These are phyloP conservation scores for Oxyura jamaicensis DNA, from an alignment of 2,113 vertebrate genomes.

Conservation along the genomic window DNA sequence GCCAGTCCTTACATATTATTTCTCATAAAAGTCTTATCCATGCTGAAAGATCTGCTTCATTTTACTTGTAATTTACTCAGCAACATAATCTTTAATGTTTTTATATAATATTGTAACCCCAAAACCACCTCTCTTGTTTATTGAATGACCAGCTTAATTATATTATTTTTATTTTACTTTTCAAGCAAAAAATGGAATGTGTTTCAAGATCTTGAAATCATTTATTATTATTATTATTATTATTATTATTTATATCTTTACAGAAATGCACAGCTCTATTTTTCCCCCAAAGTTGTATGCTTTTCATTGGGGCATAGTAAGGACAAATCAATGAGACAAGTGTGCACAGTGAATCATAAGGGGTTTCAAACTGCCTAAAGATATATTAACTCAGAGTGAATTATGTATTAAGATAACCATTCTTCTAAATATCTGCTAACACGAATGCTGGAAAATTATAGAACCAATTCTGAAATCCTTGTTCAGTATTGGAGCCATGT, in stretches of 20 bases:
- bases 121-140: not conserved
- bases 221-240: not conserved
- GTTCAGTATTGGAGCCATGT: not conserved
- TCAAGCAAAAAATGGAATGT: not conserved
- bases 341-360: conserved; percentile 42
- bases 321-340: conserved; percentile 59
- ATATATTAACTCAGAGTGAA: conserved; percentile 33
- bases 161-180: not conserved
- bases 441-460: conserved; percentile 34
- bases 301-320: conserved; percentile 20
- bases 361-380: conserved; percentile 47
- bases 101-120: not conserved
- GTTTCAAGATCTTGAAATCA: not conserved
- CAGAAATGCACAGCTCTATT: not conserved
- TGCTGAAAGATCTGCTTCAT: not conserved
- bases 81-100: not conserved
- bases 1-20: not conserved
- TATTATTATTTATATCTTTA: not conserved
- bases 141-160: not conserved
- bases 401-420: conserved; percentile 8
- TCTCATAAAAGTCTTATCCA: not conserved
- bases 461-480: not conserved
- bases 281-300: not conserved
- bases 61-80: not conserved
- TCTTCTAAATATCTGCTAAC: conserved; percentile 26